Base-by-base conservation (phyloP, 2,888 invertebrate genomes). In the Cephus sareptanus region DNA sequence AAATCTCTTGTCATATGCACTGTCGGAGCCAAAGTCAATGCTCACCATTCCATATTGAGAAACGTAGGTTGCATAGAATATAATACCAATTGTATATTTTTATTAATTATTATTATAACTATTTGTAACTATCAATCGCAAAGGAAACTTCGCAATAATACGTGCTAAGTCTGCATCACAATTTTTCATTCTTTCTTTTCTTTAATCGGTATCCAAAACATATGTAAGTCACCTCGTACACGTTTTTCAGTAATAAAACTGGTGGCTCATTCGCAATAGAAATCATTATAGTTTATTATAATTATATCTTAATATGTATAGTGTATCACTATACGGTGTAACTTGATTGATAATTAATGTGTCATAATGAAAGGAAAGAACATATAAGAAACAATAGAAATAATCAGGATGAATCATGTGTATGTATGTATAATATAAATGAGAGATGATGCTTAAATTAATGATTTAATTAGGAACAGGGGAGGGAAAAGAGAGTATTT, bases 31-130 rank as follows among this genome's bases (percentile, higher is more conserved):
- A 76, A 71, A 73, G 35, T 76, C 75, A 76, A 23, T 56, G 71
- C 78, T 73, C 78, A 69, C 76, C 78, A 76, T 78, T 78, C 78
- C 78, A 78, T 76, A 78, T 78, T 78, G 77, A 77, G 77, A 77
- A 75, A 75, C 37, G 73, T 74, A 74, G 75, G 37, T 77, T 75
- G 77, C 77, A 71, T 75, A 75, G 71, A 77, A 71, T 75, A 71
- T 77, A 77, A 77, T 77, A 77, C 77, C 77, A 77, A 40, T 56
- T 75, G 75, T 77, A 75, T 77, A 76, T 78, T 78, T 56, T 78
- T 70, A 73, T 76, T 73, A 76, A 73, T 73, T 73, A 73, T 73
- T 69, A 69, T 75, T 73, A 73, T 73, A 76, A 76, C 71, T 75
- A 75, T 75, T 37, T 75, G 35, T 76, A 78, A 76, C 73, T 78